phyloP scores from a whole-genome alignment of 2,888 invertebrate species.

The Hypena proboscidalis region DNA sequence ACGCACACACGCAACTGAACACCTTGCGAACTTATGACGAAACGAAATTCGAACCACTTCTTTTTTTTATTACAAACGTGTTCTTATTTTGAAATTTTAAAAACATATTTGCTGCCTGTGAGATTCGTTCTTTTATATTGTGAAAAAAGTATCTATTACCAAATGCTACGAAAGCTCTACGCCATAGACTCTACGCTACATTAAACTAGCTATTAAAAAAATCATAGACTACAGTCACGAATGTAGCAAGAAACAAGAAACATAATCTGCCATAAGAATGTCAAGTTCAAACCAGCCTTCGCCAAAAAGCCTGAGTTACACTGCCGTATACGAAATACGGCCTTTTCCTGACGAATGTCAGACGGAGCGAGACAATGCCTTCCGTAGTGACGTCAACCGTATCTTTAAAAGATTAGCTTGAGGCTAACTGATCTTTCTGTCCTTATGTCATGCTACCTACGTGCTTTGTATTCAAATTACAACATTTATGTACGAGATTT shows the following conservation, averaged over 20 bases:
- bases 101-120: too few species aligned
- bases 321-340: conserved; percentile 36
- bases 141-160: too few species aligned
- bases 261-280: conserved; percentile 2
- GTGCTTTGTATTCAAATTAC: neutral
- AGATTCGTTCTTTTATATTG: conserved; percentile 29
- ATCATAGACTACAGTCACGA: too few species aligned
- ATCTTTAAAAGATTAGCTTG: conserved; percentile 41
- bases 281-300: conserved; percentile 7
- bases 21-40: conserved; percentile 44
- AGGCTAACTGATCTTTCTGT: conserved; percentile 24
- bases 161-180: too few species aligned
- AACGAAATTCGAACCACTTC: conserved; percentile 30
- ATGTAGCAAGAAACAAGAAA: too few species aligned
- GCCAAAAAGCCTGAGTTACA: conserved; percentile 26
- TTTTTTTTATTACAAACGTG: conserved; percentile 12
- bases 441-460: conserved; percentile 23
- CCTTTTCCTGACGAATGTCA: conserved; percentile 36
- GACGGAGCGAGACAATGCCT: conserved; percentile 34
- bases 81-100: conserved; percentile 30
- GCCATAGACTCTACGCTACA: neutral
- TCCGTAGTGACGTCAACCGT: conserved; percentile 33
- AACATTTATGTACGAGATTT: too few species aligned
- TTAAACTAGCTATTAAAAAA: neutral
- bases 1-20: conserved; percentile 34